Percentiles rank a stretch among this genome's conserved stretches.
phyloP scores from a whole-genome alignment of 2,113 vertebrate species.

The Piaya cayana region DNA sequence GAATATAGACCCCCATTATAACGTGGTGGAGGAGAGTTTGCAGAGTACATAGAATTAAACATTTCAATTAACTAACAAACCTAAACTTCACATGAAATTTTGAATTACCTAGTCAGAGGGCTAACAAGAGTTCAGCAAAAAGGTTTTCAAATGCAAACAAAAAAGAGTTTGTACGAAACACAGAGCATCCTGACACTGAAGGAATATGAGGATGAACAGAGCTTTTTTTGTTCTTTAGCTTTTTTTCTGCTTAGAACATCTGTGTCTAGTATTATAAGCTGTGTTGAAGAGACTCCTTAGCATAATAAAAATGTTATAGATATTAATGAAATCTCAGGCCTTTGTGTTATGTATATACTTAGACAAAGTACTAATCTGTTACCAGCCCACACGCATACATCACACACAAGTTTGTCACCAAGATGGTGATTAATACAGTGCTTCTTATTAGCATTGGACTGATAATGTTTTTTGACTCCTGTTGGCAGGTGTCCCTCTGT shows the following conservation, averaged over 20 bases:
- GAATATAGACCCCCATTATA: not conserved
- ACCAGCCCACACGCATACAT: not conserved
- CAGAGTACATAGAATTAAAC: not conserved
- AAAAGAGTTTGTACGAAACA: conserved; percentile 21
- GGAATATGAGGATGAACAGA: not conserved
- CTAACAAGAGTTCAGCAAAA: conserved; percentile 7
- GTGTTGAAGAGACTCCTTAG: not conserved
- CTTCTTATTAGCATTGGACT: not conserved
- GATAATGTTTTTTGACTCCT: conserved; percentile 18
- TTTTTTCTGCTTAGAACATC: conserved; percentile 22
- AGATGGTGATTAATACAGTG: conserved; percentile 10
- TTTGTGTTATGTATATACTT: not conserved
- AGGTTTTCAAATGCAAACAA: not conserved
- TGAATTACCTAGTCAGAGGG: not conserved
- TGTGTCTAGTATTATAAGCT: not conserved
- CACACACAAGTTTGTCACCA: not conserved
- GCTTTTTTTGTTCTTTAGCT: not conserved
- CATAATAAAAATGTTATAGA: not conserved
- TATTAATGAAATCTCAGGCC: conserved; percentile 5
- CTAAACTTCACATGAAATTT: not conserved
- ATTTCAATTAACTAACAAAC: not conserved
- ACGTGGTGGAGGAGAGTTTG: not conserved
- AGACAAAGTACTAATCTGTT: not conserved
- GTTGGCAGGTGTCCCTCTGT: conserved; percentile 9
- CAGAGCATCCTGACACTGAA: not conserved